Conservation (phyloP, 2,888 invertebrate species). For the Hoplodrina blanda region DNA sequence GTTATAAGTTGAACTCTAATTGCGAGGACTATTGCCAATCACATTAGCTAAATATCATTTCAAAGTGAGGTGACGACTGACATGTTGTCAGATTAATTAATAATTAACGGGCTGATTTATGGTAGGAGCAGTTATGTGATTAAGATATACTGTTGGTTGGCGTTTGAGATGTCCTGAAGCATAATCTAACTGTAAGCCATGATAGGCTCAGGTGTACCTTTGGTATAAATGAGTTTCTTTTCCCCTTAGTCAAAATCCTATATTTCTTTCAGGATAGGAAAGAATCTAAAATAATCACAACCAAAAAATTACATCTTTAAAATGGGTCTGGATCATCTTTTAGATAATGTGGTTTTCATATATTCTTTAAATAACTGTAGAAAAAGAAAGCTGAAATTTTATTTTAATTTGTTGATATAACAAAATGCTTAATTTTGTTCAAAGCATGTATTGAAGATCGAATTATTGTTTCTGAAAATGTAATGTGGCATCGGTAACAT, state of each 20-base stretch:
- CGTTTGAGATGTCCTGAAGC: slow-evolving; percentile 2
- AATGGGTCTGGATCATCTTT: not conserved
- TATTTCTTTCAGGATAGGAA: not conserved
- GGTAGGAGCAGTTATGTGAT: slow-evolving; percentile 30
- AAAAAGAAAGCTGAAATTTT: not conserved
- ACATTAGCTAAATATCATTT: slow-evolving; percentile 45
- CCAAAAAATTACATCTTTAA: not conserved
- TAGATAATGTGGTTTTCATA: too few relatives aligned
- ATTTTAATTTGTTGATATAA: too few relatives aligned
- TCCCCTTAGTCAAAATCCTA: not conserved
- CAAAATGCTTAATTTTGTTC: not conserved
- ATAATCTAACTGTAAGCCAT: not conserved
- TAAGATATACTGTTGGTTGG: slow-evolving; percentile 21
- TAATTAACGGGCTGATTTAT: slow-evolving; percentile 38
- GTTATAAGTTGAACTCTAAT: slow-evolving; percentile 54
- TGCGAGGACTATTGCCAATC: slow-evolving; percentile 36
- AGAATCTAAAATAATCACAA: not conserved
- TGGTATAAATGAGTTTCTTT: not conserved
- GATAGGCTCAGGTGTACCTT: not conserved
- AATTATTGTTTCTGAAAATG: slow-evolving; percentile 12
- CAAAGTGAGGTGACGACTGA: slow-evolving; percentile 36
- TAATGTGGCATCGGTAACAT: slow-evolving; percentile 31
- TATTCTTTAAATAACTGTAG: not conserved
- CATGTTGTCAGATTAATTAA: slow-evolving; percentile 46
- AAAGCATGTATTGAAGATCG: not conserved